Conservation (phyloP, 2,888 invertebrate species). For the Helleia helle region DNA sequence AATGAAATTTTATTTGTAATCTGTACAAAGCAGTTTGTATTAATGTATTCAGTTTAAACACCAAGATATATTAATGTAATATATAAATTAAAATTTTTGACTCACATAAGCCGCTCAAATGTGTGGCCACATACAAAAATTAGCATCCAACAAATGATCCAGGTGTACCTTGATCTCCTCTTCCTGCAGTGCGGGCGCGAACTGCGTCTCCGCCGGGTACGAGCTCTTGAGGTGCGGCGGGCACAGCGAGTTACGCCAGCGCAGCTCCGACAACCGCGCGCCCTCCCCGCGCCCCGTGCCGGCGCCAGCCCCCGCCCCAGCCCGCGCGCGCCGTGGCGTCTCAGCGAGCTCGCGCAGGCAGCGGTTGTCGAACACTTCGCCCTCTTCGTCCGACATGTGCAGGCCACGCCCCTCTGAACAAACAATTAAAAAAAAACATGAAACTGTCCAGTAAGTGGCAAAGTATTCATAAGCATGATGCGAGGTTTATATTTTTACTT, state of each 20-base stretch:
- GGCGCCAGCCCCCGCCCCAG: constrained; percentile 23
- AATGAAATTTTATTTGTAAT: no score
- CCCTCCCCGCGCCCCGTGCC: constrained; percentile 25
- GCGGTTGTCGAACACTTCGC: constrained; percentile 87
- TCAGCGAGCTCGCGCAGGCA: constrained; percentile 79
- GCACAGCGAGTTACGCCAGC: constrained; percentile 85
- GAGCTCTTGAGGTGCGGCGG: constrained; percentile 90
- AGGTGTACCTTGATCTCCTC: constrained; percentile 55
- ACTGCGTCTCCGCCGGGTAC: constrained; percentile 87
- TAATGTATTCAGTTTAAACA: no score
- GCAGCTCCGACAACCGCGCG: constrained; percentile 77
- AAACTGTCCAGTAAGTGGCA: not conserved
- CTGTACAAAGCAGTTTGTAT: no score
- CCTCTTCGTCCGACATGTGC: constrained; percentile 89
- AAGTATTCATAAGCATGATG: no score
- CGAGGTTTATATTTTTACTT: no score
- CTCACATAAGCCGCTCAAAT: no score
- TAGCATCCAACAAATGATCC: no score
- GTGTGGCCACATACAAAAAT: no score
- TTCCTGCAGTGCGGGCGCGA: constrained; percentile 66
- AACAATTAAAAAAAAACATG: no score
- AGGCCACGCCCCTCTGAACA: constrained; percentile 62
- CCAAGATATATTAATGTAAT: no score
- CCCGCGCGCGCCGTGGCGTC: constrained; percentile 44
- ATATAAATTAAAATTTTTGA: no score